Percentiles rank a stretch among this genome's conserved stretches.
Conservation (phyloP, 2,113 vertebrate species). For the Vireo altiloquus region DNA sequence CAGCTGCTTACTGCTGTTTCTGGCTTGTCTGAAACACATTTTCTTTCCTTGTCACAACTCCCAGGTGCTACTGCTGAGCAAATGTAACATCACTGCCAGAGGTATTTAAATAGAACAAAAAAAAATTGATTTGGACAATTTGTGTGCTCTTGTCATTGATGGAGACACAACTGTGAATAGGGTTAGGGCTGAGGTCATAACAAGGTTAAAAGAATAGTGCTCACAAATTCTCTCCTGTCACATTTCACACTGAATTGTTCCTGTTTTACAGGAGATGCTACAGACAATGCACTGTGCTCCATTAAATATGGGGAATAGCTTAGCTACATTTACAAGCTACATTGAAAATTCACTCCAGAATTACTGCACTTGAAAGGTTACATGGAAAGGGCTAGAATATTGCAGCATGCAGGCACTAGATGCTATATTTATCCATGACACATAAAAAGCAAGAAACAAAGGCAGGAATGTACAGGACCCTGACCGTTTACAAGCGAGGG, state of each 20-base stretch:
- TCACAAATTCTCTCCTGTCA: conserved; percentile 49
- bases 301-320: conserved; percentile 13
- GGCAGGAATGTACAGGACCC: not conserved
- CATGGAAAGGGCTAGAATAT: not conserved
- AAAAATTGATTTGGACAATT: conserved; percentile 56
- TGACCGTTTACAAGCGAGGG: not conserved
- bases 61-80: conserved; percentile 62
- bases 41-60: conserved; percentile 57
- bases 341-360: not conserved
- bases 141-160: conserved; percentile 34
- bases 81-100: conserved; percentile 50
- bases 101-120: conserved; percentile 62
- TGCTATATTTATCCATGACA: not conserved
- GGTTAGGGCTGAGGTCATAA: conserved; percentile 25
- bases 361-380: not conserved
- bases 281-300: conserved; percentile 7
- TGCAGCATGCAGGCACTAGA: not conserved
- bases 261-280: conserved; percentile 19
- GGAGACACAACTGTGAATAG: conserved; percentile 22
- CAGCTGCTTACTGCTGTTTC: conserved; percentile 13
- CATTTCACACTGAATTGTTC: conserved; percentile 36
- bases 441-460: not conserved
- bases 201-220: conserved; percentile 60
- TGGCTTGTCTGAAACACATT: conserved; percentile 40
- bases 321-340: conserved; percentile 36